These are phyloP conservation scores for Heteractis magnifica DNA, from an alignment of 92 coral and sea anemone species.

Conservation along the genomic window DNA sequence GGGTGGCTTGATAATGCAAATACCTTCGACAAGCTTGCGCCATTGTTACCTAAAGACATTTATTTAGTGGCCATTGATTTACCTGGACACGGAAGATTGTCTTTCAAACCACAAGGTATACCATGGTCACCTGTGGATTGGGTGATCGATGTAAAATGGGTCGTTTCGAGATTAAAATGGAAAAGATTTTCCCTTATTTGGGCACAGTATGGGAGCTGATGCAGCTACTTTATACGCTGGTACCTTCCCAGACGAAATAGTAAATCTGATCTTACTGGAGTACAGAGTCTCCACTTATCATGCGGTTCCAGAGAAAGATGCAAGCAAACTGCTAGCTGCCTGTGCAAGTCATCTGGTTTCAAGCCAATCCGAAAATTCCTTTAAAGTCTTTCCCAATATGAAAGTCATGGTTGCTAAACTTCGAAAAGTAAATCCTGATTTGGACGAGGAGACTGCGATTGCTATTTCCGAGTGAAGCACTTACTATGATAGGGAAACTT, in stretches of 20 bases:
- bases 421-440: constrained; percentile 14
- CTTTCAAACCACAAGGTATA: constrained; percentile 59
- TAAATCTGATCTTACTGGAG: constrained; percentile 45
- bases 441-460: constrained; percentile 42
- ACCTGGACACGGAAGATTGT: constrained; percentile 80
- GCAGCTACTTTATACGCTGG: constrained; percentile 65
- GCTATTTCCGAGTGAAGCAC: constrained; percentile 18
- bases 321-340: constrained; percentile 17
- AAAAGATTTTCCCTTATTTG: constrained; percentile 60
- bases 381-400: constrained; percentile 29
- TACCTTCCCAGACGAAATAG: constrained; percentile 54
- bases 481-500: constrained; percentile 2
- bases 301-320: not conserved
- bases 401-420: constrained; percentile 19
- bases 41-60: constrained; percentile 55
- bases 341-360: constrained; percentile 26
- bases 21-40: constrained; percentile 68
- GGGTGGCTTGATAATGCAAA: constrained; percentile 80
- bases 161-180: constrained; percentile 70
- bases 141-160: constrained; percentile 62
- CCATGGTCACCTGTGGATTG: constrained; percentile 43
- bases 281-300: not conserved
- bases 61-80: constrained; percentile 67
- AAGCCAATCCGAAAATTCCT: not conserved
- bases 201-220: constrained; percentile 63